These are phyloP conservation scores for Peromyscus nudipes DNA, from an alignment of 2,797 vertebrate species.

Conservation along the genomic window DNA sequence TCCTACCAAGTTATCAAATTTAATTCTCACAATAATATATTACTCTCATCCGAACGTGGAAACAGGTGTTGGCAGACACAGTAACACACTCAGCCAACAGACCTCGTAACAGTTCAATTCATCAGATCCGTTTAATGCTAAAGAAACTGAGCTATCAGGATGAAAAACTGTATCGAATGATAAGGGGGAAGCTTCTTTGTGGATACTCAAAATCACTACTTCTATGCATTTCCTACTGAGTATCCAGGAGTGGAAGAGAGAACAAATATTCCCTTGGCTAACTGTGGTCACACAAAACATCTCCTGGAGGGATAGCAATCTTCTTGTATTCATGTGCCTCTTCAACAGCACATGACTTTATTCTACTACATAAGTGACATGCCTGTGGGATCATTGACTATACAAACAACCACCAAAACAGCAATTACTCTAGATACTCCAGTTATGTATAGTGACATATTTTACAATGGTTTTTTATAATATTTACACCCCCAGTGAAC, in stretches of 20 bases:
- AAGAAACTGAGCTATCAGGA: background rate
- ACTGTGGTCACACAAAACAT: background rate
- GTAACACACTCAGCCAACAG: background rate
- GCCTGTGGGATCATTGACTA: background rate
- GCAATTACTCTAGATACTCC: background rate
- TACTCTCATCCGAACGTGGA: background rate
- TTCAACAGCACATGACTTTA: background rate
- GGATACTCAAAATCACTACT: background rate
- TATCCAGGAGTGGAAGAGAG: background rate
- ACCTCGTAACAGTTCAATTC: background rate
- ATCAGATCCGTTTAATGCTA: background rate
- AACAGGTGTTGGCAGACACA: background rate
- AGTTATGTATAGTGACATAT: background rate
- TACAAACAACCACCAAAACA: background rate
- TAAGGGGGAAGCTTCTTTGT: conserved; percentile 25
- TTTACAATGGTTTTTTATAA: background rate
- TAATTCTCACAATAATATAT: background rate
- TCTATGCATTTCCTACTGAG: background rate
- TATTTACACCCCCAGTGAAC: background rate
- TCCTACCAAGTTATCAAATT: background rate
- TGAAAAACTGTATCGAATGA: background rate
- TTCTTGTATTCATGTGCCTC: background rate
- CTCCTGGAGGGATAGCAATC: background rate
- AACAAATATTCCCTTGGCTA: background rate
- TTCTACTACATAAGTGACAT: background rate